Evolutionary conservation across 2,888 invertebrate species (phyloP).

Genomic region (Tetranychus piercei): DNA sequence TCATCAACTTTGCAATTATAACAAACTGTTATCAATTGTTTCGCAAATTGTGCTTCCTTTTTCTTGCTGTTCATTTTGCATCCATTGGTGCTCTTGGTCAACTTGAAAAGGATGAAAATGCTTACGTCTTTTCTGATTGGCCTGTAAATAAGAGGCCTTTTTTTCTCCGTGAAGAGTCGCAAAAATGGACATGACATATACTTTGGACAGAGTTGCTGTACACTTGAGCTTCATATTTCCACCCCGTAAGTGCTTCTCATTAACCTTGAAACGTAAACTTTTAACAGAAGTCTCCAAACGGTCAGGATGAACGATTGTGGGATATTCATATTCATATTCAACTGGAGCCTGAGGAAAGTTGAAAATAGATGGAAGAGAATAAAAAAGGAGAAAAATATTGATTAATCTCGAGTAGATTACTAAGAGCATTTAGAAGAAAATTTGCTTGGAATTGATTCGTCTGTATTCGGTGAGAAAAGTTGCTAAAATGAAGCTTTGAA

Average conservation of each 20-base stretch:
- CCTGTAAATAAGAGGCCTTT: not conserved
- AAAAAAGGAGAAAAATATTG: not conserved
- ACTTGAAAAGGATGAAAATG: no score
- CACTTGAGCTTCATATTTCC: conserved; percentile 26
- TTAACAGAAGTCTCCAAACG: conserved; percentile 26
- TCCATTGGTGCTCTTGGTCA: no score
- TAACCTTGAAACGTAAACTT: conserved; percentile 25
- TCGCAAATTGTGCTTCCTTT: no score
- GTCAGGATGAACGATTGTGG: conserved; percentile 24
- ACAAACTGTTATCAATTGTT: no score
- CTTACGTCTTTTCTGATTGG: no score
- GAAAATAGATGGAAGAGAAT: not conserved
- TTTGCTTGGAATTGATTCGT: no score
- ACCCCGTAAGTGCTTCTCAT: conserved; percentile 23
- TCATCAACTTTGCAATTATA: no score
- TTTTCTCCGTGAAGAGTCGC: not conserved
- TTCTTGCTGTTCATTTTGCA: no score
- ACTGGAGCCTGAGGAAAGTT: conserved; percentile 21
- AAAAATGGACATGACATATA: conserved; percentile 3
- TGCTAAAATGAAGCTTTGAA: no score
- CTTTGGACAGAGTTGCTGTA: conserved; percentile 13
- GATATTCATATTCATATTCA: conserved; percentile 25
- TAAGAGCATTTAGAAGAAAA: no score
- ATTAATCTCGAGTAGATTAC: no score
- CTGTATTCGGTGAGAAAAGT: no score